A percentile compares a stretch with the other conserved stretches of the same genome.
Evolutionary conservation across 2,888 invertebrate genomes (phyloP).

Genomic region (Caenorhabditis parvicauda): DNA sequence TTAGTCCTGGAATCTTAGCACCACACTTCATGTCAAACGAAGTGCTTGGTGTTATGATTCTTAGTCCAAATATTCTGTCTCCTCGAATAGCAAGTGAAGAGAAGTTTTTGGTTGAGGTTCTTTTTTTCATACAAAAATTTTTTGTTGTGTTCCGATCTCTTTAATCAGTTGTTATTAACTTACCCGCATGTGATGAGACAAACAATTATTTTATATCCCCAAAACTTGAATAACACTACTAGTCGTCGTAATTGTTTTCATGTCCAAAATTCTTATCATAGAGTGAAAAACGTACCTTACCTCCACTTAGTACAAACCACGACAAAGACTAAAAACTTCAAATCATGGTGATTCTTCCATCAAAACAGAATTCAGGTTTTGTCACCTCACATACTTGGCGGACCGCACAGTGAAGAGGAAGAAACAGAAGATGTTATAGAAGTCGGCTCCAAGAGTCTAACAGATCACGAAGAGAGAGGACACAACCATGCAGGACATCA

Average conservation of each 20-base stretch:
- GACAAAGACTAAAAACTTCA: too few species aligned
- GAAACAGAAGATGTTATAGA: slow-evolving; percentile 36
- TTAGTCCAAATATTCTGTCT: slow-evolving; percentile 54
- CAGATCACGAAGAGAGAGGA: neutral
- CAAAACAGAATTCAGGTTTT: slow-evolving; percentile 22
- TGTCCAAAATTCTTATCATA: neutral
- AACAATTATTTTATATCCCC: too few species aligned
- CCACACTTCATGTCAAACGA: slow-evolving; percentile 48
- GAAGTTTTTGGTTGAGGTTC: slow-evolving; percentile 45
- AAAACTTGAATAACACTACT: too few species aligned
- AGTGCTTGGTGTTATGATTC: slow-evolving; percentile 42
- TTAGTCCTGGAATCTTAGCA: slow-evolving; percentile 51
- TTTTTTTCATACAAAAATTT: neutral
- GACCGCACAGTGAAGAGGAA: slow-evolving; percentile 47
- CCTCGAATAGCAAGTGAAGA: slow-evolving; percentile 47
- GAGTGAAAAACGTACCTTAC: neutral
- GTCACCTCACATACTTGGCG: slow-evolving; percentile 50
- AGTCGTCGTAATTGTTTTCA: neutral
- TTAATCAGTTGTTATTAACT: too few species aligned
- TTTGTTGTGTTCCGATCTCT: neutral
- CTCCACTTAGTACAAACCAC: too few species aligned
- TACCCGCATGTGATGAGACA: too few species aligned
- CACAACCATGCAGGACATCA: slow-evolving; percentile 6
- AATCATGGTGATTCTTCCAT: too few species aligned
- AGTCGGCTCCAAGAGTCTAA: slow-evolving; percentile 18